phyloP scores from a whole-genome alignment of 2,888 invertebrate genomes.

The Aproaerema taeniolella region DNA sequence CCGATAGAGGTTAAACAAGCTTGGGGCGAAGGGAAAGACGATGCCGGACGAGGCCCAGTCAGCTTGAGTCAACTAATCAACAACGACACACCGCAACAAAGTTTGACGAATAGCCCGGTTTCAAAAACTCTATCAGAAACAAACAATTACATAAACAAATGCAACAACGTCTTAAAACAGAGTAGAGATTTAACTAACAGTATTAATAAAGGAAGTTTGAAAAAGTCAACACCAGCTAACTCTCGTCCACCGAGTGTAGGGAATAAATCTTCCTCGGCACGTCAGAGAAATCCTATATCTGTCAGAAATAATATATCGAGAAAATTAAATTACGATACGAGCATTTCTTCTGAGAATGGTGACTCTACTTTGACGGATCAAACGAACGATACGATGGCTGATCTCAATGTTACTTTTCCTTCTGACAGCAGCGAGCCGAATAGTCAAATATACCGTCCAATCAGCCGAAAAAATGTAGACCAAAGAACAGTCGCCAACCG shows the following conservation, averaged over 20 bases:
- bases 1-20: constrained; percentile 53
- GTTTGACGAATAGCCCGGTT: constrained; percentile 33
- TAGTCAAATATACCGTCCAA: too few species aligned
- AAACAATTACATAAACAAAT: constrained; percentile 49
- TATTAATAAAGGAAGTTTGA: constrained; percentile 29
- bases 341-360: constrained; percentile 40
- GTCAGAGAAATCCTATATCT: too few species aligned
- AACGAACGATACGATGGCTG: constrained; percentile 70
- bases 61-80: constrained; percentile 64
- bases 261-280: too few species aligned
- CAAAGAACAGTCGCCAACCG: too few species aligned
- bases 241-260: too few species aligned
- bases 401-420: constrained; percentile 65
- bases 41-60: constrained; percentile 50
- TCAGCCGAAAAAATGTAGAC: too few species aligned
- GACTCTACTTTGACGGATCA: constrained; percentile 60
- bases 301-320: constrained; percentile 45
- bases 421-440: constrained; percentile 55
- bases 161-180: constrained; percentile 51
- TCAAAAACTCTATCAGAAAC: constrained; percentile 49
- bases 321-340: constrained; percentile 52
- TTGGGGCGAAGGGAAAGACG: constrained; percentile 46
- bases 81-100: constrained; percentile 36
- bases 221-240: too few species aligned
- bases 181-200: constrained; percentile 53